Conservation (phyloP, 2,797 vertebrate species). For the Takifugu ocellatus region DNA sequence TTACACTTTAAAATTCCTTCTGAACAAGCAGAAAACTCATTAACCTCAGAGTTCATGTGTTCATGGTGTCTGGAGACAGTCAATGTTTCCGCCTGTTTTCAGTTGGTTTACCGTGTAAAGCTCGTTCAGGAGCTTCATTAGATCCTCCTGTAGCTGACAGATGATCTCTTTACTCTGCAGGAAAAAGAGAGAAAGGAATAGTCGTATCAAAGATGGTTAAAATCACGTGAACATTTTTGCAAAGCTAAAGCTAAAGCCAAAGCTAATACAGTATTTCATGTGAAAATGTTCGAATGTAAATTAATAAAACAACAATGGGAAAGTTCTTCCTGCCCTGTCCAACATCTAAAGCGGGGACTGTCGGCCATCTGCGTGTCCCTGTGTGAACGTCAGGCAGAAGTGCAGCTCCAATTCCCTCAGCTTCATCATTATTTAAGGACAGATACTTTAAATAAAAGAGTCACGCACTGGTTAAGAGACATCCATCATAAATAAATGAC, state of each 20-base stretch:
- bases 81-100: too few relatives aligned
- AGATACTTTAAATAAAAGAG: neutral
- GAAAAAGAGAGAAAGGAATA: neutral
- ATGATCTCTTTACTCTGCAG: conserved; percentile 95
- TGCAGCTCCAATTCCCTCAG: neutral
- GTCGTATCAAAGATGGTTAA: neutral
- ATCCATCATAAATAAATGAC: conserved; percentile 36
- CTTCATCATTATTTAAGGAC: neutral
- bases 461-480: neutral
- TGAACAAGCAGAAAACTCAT: neutral
- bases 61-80: neutral
- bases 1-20: neutral
- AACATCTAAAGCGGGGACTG: too few relatives aligned
- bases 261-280: too few relatives aligned
- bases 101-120: conserved; percentile 88
- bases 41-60: neutral
- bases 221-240: too few relatives aligned
- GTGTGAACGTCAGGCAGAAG: neutral
- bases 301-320: too few relatives aligned
- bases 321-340: too few relatives aligned
- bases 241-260: too few relatives aligned
- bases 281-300: too few relatives aligned
- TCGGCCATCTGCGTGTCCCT: neutral
- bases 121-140: conserved; percentile 99
- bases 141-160: conserved; percentile 96